Base-by-base conservation (phyloP, 2,888 invertebrate species). In the Nemotelus nigrinus region DNA sequence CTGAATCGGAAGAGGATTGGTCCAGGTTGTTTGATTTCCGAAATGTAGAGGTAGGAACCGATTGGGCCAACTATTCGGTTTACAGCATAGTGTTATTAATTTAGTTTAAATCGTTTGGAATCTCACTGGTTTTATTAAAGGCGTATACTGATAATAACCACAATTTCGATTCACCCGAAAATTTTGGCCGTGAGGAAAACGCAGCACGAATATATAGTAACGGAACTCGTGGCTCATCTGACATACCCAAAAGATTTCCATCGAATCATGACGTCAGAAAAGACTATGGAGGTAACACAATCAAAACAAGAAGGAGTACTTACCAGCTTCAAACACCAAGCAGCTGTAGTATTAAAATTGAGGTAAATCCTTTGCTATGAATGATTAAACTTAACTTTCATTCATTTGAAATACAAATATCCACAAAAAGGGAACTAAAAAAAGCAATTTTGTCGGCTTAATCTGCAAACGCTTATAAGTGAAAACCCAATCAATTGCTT, bases 1-100 rank as follows among this genome's bases (percentile, higher is more conserved):
- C 55, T 39, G 76, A 78, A 39, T 55, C 71, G n/a, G 78, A 78
- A 8, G 64, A 8, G 8, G 50, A 65, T 4, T 78, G 70, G 58
- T 55, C 71, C 2, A 43, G 58, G 7, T 48, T 48, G 41, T 63
- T 60, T 53, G 64, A 68, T 25, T 60, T 47, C 6, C 45, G 39
- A 55, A 63, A 78, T 55, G 70, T 10, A 44, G 64, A 70, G 75
- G 63, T 55, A 64, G 43, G 5, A 25, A 25, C 25, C 25, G 25
- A 25, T 25, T 25, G 25, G 25, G 25, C 25, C 25, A 25, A 25
- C 25, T 25, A 10, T 5, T 63, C 25, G 5, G 57, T 57, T 4
- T 57, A 7, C 7, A 57, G 10, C 1, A 50, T 50, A 50, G 7
- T 50, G 7, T 5, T 50, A 50, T 50, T 7, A 50, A 50, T 50